Percentiles rank a stretch among this genome's conserved stretches.
Evolutionary conservation across 2,888 invertebrate species (phyloP).

Genomic region (Agriopis aurantiaria): DNA sequence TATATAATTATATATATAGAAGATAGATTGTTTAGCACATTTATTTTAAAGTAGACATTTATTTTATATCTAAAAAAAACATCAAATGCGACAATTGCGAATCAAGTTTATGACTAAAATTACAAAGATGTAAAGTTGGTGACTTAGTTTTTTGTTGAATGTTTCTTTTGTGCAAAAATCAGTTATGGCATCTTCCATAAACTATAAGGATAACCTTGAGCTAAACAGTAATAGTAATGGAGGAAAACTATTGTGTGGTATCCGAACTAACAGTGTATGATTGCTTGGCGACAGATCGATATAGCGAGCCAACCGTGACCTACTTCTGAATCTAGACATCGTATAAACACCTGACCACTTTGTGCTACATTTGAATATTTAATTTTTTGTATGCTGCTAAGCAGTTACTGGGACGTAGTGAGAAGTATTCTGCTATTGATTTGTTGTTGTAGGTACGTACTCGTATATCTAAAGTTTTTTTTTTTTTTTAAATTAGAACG

Average conservation of each 20-base stretch:
- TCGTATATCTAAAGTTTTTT: too few relatives aligned
- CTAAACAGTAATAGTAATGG: constrained; percentile 1
- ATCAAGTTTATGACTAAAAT: too few relatives aligned
- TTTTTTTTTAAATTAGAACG: too few relatives aligned
- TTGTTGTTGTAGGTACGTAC: too few relatives aligned
- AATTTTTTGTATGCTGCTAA: constrained; percentile 7
- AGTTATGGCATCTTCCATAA: constrained; percentile 2
- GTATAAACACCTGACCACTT: constrained; percentile 29
- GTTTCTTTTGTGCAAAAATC: neutral
- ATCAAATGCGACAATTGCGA: too few relatives aligned
- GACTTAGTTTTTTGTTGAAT: neutral
- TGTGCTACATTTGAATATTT: constrained; percentile 7
- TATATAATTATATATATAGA: too few relatives aligned
- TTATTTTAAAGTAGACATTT: too few relatives aligned
- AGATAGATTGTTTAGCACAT: too few relatives aligned
- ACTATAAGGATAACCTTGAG: constrained; percentile 18
- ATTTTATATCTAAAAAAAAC: too few relatives aligned
- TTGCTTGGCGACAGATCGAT: constrained; percentile 34
- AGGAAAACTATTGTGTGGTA: constrained; percentile 16
- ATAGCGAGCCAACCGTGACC: constrained; percentile 58
- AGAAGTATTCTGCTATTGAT: neutral
- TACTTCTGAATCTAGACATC: constrained; percentile 46
- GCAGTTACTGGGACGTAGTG: neutral
- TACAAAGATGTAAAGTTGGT: neutral
- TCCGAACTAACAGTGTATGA: constrained; percentile 7